These are phyloP conservation scores for Megastigmus dorsalis DNA, from an alignment of 2,888 invertebrate species.

Conservation along the genomic window DNA sequence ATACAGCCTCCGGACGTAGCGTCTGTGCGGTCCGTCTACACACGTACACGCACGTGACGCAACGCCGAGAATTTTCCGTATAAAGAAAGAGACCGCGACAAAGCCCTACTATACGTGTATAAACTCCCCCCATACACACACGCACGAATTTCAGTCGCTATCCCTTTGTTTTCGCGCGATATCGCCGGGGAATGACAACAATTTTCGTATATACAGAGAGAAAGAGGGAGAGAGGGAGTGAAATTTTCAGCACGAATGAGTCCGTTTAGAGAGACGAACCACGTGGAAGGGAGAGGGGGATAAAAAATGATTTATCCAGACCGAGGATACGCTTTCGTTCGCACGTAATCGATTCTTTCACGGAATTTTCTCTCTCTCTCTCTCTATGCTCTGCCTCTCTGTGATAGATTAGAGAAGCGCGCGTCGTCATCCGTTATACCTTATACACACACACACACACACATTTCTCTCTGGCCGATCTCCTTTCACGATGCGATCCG, in stretches of 20 bases:
- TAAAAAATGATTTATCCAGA: constrained; percentile 37
- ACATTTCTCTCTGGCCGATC: neutral
- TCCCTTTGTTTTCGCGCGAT: constrained; percentile 41
- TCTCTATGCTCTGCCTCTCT: constrained; percentile 1
- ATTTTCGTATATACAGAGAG: neutral
- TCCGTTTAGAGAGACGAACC: neutral
- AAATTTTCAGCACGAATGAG: constrained; percentile 12
- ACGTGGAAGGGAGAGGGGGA: neutral
- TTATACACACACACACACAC: too few relatives aligned
- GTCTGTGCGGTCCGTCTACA: too few relatives aligned
- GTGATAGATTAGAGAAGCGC: constrained; percentile 38
- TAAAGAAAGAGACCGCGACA: constrained; percentile 14
- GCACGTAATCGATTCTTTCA: constrained; percentile 42
- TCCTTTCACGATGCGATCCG: constrained; percentile 25
- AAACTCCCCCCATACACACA: too few relatives aligned
- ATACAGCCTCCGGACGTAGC: too few relatives aligned
- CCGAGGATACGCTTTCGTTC: constrained; percentile 20
- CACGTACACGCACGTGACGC: constrained; percentile 43
- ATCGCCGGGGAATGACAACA: constrained; percentile 32
- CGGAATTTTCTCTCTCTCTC: constrained; percentile 20
- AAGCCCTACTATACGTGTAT: neutral
- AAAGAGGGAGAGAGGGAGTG: neutral
- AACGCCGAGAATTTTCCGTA: constrained; percentile 44
- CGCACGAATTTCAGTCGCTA: too few relatives aligned
- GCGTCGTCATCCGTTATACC: neutral